Conservation (phyloP, 2,888 invertebrate species). For the Drosophila helvetica region DNA sequence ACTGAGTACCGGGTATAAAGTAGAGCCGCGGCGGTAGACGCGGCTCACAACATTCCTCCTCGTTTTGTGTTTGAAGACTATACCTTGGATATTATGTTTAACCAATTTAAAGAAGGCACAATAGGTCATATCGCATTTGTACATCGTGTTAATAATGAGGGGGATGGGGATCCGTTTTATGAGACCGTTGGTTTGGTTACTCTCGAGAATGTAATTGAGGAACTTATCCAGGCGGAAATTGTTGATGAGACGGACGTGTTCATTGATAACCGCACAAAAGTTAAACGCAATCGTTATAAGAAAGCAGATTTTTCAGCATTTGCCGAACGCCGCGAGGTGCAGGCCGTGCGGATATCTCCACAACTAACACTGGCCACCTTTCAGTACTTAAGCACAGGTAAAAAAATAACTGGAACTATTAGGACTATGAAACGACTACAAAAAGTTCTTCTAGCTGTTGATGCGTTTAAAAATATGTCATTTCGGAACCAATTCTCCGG, state of each 20-base stretch:
- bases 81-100: constrained; percentile 96
- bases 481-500: constrained; percentile 95
- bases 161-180: constrained; percentile 96
- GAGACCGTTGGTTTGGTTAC: constrained; percentile 97
- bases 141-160: constrained; percentile 95
- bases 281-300: constrained; percentile 89
- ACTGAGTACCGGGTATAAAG: no score
- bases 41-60: no score
- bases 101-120: constrained; percentile 94
- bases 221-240: constrained; percentile 98
- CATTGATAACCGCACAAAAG: constrained; percentile 94
- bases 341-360: constrained; percentile 93
- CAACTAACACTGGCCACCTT: constrained; percentile 96
- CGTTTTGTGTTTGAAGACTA: constrained; percentile 98
- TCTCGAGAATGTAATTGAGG: constrained; percentile 98
- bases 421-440: neutral
- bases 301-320: constrained; percentile 94
- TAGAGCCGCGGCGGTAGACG: no score
- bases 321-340: constrained; percentile 92
- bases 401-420: constrained; percentile 81
- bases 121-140: constrained; percentile 94
- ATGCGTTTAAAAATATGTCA: constrained; percentile 93
- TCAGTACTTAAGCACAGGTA: constrained; percentile 97
- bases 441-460: constrained; percentile 88
- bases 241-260: constrained; percentile 98